A percentile compares a stretch with the other conserved stretches of the same genome.
phyloP scores from a whole-genome alignment of 2,888 invertebrate species.

The Hemithea aestivaria region DNA sequence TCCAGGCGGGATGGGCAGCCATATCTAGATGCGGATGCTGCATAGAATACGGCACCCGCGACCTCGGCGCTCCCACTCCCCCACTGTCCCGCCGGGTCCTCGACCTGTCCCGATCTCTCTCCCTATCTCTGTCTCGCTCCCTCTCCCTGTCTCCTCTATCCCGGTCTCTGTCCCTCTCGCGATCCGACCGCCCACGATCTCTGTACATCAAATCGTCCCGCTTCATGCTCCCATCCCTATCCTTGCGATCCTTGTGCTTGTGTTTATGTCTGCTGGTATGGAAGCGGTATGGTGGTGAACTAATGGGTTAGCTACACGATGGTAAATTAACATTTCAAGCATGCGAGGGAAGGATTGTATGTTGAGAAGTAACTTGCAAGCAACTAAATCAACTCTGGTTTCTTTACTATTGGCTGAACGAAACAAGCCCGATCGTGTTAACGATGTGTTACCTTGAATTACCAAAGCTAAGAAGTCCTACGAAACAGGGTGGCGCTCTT shows the following conservation, averaged over 20 bases:
- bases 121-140: slow-evolving; percentile 64
- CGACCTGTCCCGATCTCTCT: slow-evolving; percentile 79
- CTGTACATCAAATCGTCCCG: slow-evolving; percentile 75
- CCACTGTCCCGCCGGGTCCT: slow-evolving; percentile 71
- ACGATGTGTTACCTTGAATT: no score
- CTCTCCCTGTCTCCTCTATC: slow-evolving; percentile 76
- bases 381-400: no score
- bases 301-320: slow-evolving; percentile 33
- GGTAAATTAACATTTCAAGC: slow-evolving; percentile 38
- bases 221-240: slow-evolving; percentile 70
- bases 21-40: slow-evolving; percentile 48
- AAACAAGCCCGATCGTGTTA: no score
- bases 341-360: slow-evolving; percentile 20
- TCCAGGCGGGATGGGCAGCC: slow-evolving; percentile 44
- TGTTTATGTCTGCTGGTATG: slow-evolving; percentile 73
- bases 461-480: no score
- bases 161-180: slow-evolving; percentile 76
- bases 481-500: no score
- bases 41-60: slow-evolving; percentile 47
- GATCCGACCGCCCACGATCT: slow-evolving; percentile 68
- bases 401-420: no score
- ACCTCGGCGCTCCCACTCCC: slow-evolving; percentile 43
- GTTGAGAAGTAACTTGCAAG: no score
- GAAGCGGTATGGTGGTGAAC: slow-evolving; percentile 68
- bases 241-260: slow-evolving; percentile 72